Evolutionary conservation across 1,140 invertebrate genomes (phyloP), one percentile per base, ranked within the genome.

Genomic region (Diorhabda sublineata): DNA sequence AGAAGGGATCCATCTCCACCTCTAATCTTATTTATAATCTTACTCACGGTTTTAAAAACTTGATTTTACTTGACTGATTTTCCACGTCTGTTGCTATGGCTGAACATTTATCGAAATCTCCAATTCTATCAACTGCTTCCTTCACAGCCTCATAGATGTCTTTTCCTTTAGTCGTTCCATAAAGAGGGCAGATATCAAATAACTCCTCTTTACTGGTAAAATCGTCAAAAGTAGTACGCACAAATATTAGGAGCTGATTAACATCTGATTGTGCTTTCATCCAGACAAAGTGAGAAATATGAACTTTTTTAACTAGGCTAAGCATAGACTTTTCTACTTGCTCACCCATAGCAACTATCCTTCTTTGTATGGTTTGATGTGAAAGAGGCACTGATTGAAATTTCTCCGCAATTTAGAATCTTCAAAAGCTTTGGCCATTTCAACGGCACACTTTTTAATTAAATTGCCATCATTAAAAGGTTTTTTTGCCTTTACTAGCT

Each of bases 61-160:
- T 69, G 72, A 73, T 65, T 44, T 69, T 69, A 62, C 66, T 65
- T 67, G 58, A 74, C 42, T 67, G 52, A 70, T 72, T 72, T 72
- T 72, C 66, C 61, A 73, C 68, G 68, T 74, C 69, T 52, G 71
- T 74, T 58, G 59, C 72, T 52, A 73, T 45, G 45, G 42, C 11
- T 73, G 72, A 47, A 71, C 71, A 72, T 70, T 74, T 72, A 57
- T 73, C 47, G 70, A 73, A 73, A n/a, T 67, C 72, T 72, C 57
- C 70, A 59, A 66, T 64, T 70, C 64, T 69, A 44, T 62, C 61
- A 66, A 73, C 63, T 66, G 65, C 61, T 70, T 74, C 73, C 59
- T 74, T 66, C 57, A 71, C 11, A 73, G 68, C 74, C 56, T 69
- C 58, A 75, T 66, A 72, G 61, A 75, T 72, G 67, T 75, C 72